Evolutionary conservation across 2,797 vertebrate species (phyloP).

Genomic region (Pachyuromys duprasi): DNA sequence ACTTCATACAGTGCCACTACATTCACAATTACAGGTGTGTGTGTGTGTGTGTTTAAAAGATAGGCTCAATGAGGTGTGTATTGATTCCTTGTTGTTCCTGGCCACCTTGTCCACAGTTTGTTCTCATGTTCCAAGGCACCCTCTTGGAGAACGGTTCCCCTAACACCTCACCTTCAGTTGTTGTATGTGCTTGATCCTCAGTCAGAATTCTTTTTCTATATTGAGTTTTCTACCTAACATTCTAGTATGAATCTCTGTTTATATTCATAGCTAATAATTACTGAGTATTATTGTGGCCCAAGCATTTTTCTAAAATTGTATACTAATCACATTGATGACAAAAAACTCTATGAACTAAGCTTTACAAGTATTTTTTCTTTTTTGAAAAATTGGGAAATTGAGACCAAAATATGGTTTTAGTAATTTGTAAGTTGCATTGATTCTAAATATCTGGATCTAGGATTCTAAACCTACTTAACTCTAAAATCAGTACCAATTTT

Average conservation of each 20-base stretch:
- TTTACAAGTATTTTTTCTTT: not conserved
- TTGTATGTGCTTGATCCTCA: not conserved
- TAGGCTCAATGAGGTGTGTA: not conserved
- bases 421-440: not conserved
- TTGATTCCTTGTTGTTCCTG: not conserved
- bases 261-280: slow-evolving; percentile 30
- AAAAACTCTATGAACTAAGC: not conserved
- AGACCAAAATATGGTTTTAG: not conserved
- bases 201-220: slow-evolving; percentile 18
- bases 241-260: not conserved
- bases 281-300: not conserved
- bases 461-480: slow-evolving; percentile 9
- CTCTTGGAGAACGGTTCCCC: not conserved
- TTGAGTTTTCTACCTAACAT: not conserved
- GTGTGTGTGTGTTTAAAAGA: not conserved
- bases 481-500: not conserved
- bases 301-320: not conserved
- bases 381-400: slow-evolving; percentile 24
- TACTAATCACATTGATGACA: not conserved
- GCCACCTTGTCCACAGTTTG: not conserved
- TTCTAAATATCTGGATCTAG: slow-evolving; percentile 3
- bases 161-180: not conserved
- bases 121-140: not conserved
- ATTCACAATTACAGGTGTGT: not conserved
- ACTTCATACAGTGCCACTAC: not conserved